A percentile compares a stretch with the other conserved stretches of the same genome.
Conservation (phyloP, 2,888 invertebrate species). For the Dynastes maya region DNA sequence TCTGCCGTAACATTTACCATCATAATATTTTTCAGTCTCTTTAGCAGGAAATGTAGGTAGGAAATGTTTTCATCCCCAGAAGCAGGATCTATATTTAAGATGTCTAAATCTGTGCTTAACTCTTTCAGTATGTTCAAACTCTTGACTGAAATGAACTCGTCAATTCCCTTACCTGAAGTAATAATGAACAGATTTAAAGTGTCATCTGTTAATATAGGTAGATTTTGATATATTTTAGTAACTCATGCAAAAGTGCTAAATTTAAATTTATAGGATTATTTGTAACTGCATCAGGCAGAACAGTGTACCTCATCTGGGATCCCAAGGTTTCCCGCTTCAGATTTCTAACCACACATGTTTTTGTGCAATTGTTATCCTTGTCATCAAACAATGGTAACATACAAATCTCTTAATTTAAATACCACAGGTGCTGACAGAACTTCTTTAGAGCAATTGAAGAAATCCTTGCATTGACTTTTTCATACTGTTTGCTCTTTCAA, state of each 20-base stretch:
- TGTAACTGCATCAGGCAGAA: not conserved
- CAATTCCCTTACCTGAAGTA: not conserved
- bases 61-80: not conserved
- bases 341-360: no score
- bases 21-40: not conserved
- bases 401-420: not conserved
- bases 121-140: not conserved
- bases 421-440: not conserved
- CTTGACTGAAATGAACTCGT: not conserved
- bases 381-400: not conserved
- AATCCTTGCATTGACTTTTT: no score
- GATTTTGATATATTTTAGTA: not conserved
- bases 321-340: no score
- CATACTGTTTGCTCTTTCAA: no score
- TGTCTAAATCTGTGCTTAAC: not conserved
- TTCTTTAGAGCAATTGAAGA: not conserved
- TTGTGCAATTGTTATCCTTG: not conserved
- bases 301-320: no score
- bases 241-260: not conserved
- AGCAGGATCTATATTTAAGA: not conserved
- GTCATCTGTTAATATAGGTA: not conserved
- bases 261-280: not conserved
- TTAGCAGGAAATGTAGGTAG: not conserved
- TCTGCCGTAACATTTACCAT: not conserved
- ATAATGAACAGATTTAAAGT: not conserved